Evolutionary conservation across 2,113 vertebrate species (phyloP).

Genomic region (Mirza zaza): DNA sequence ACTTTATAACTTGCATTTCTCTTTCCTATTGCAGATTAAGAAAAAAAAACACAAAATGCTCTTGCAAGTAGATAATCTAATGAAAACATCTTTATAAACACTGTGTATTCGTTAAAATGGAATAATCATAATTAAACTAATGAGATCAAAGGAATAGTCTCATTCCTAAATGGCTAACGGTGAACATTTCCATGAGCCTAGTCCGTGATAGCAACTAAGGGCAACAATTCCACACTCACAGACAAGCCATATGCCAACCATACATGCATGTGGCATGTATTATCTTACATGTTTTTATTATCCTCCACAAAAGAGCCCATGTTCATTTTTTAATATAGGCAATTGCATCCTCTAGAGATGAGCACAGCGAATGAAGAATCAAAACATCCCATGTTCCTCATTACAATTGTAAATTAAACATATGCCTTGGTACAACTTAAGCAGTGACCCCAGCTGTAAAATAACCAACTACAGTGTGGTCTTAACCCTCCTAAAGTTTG

Average conservation of each 20-base stretch:
- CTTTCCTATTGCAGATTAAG: not conserved
- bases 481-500: slow-evolving; percentile 23
- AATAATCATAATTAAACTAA: slow-evolving; percentile 43
- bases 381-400: slow-evolving; percentile 54
- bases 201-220: not conserved
- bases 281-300: slow-evolving; percentile 59
- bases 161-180: not conserved
- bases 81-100: slow-evolving; percentile 13
- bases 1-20: not conserved
- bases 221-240: not conserved
- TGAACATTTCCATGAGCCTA: not conserved
- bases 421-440: not conserved
- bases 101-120: not conserved
- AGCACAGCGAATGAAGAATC: slow-evolving; percentile 56
- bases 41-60: not conserved
- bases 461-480: not conserved
- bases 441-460: slow-evolving; percentile 52
- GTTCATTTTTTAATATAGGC: slow-evolving; percentile 39
- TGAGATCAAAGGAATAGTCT: slow-evolving; percentile 27
- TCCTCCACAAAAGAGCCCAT: slow-evolving; percentile 35
- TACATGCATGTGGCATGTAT: slow-evolving; percentile 39
- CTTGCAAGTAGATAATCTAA: not conserved
- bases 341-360: slow-evolving; percentile 53
- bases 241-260: slow-evolving; percentile 48
- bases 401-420: slow-evolving; percentile 59